These are phyloP conservation scores for Drosophila aff. DNA, from an alignment of 1,140 invertebrate species.

Conservation along the genomic window DNA sequence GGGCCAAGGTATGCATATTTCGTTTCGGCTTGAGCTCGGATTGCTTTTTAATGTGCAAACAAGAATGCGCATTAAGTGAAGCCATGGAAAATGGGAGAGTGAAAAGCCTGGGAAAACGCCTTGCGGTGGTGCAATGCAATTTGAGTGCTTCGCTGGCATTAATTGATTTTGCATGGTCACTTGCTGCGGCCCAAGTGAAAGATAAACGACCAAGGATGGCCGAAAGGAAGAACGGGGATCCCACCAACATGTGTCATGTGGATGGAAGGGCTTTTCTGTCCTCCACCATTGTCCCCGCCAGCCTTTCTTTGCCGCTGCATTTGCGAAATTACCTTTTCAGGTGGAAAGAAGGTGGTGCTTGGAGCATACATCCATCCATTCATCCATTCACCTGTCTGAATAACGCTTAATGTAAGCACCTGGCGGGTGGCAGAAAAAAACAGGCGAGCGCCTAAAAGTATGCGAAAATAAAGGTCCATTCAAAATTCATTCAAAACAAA, in stretches of 20 bases:
- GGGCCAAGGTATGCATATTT: slow-evolving; percentile 35
- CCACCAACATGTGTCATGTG: slow-evolving; percentile 26
- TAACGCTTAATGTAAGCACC: slow-evolving; percentile 60
- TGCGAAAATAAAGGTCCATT: slow-evolving; percentile 50
- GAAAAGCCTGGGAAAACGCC: slow-evolving; percentile 10
- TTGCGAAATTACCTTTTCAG: slow-evolving; percentile 66
- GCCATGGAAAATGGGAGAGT: slow-evolving; percentile 13
- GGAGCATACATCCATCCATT: background rate
- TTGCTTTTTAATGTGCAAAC: slow-evolving; percentile 65
- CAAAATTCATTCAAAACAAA: slow-evolving; percentile 66
- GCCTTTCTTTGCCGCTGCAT: slow-evolving; percentile 38
- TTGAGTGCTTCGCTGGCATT: slow-evolving; percentile 45
- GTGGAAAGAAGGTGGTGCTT: slow-evolving; percentile 13
- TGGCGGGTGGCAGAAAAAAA: slow-evolving; percentile 12
- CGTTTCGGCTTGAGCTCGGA: slow-evolving; percentile 35
- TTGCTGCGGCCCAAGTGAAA: slow-evolving; percentile 45
- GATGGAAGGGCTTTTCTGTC: slow-evolving; percentile 5
- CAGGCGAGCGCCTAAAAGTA: slow-evolving; percentile 45
- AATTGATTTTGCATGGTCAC: slow-evolving; percentile 76
- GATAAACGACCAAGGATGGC: slow-evolving; percentile 43
- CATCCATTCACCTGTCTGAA: slow-evolving; percentile 40
- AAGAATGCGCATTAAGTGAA: slow-evolving; percentile 57
- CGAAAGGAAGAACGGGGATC: background rate
- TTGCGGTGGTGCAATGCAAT: slow-evolving; percentile 44
- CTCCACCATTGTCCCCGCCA: slow-evolving; percentile 2